phyloP scores from a whole-genome alignment of 1,140 invertebrate species.

The Drosophila pseudoobscura region DNA sequence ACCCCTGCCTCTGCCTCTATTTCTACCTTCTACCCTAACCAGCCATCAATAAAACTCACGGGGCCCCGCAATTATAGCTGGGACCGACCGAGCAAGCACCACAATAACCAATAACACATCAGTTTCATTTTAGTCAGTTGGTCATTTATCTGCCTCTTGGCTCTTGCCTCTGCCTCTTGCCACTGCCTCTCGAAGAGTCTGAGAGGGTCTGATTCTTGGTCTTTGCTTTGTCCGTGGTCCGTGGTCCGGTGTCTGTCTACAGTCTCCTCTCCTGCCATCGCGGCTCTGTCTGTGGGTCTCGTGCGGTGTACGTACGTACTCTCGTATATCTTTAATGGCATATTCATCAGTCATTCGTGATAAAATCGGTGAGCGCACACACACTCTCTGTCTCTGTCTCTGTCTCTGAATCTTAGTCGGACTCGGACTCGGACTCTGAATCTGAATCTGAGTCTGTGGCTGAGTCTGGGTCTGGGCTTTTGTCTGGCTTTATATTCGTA shows the following conservation, averaged over 20 bases:
- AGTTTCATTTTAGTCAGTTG: slow-evolving; percentile 70
- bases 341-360: slow-evolving; percentile 81
- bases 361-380: slow-evolving; percentile 62
- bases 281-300: too few relatives aligned
- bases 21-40: slow-evolving; percentile 1
- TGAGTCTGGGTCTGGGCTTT: slow-evolving; percentile 21
- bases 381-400: slow-evolving; percentile 16
- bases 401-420: slow-evolving; percentile 1
- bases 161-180: neutral
- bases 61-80: slow-evolving; percentile 37
- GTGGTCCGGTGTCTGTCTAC: neutral
- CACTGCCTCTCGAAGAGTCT: neutral
- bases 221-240: neutral
- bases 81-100: slow-evolving; percentile 7
- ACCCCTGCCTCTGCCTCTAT: too few relatives aligned
- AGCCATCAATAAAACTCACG: slow-evolving; percentile 30
- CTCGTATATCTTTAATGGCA: slow-evolving; percentile 78
- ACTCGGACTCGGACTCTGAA: slow-evolving; percentile 9
- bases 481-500: slow-evolving; percentile 16
- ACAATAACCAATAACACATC: slow-evolving; percentile 52
- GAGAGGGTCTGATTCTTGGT: neutral
- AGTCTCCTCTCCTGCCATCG: neutral
- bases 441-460: slow-evolving; percentile 8
- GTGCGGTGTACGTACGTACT: slow-evolving; percentile 13
- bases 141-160: slow-evolving; percentile 57